Percentiles rank a stretch among this genome's conserved stretches.
Evolutionary conservation across 53 echinoderm and acorn worm species (phyloP).

Genomic region (Holothuria leucospilota): DNA sequence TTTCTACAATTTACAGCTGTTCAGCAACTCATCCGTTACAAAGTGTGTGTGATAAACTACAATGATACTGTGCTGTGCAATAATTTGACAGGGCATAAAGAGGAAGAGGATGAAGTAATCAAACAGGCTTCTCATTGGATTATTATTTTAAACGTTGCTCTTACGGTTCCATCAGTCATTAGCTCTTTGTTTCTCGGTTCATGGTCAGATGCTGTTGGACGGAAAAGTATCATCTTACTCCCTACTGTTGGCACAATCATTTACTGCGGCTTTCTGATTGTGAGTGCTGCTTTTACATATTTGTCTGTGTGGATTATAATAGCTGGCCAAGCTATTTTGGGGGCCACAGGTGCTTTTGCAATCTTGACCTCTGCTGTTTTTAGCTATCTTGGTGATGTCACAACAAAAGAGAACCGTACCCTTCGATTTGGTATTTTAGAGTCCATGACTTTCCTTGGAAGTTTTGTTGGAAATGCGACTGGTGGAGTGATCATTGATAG

Average conservation of each 20-base stretch:
- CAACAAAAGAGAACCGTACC: slow-evolving; percentile 70
- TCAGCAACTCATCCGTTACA: slow-evolving; percentile 84
- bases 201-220: slow-evolving; percentile 92
- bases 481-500: slow-evolving; percentile 89
- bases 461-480: slow-evolving; percentile 81
- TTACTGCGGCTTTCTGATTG: slow-evolving; percentile 73
- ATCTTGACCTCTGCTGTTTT: slow-evolving; percentile 85
- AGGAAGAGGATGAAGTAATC: slow-evolving; percentile 77
- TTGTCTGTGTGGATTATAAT: slow-evolving; percentile 79
- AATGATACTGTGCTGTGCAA: slow-evolving; percentile 80
- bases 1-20: slow-evolving; percentile 85
- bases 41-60: slow-evolving; percentile 78
- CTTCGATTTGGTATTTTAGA: slow-evolving; percentile 89
- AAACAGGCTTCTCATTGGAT: slow-evolving; percentile 81
- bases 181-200: slow-evolving; percentile 85
- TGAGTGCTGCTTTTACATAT: slow-evolving; percentile 66
- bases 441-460: slow-evolving; percentile 91
- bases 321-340: slow-evolving; percentile 79
- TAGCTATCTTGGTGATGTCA: slow-evolving; percentile 94
- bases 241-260: slow-evolving; percentile 79
- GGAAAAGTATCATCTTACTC: slow-evolving; percentile 75
- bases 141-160: slow-evolving; percentile 79
- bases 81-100: slow-evolving; percentile 65
- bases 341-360: slow-evolving; percentile 79
- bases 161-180: slow-evolving; percentile 73